Evolutionary conservation across 2,113 vertebrate species (phyloP), one percentile per base, ranked within the genome.

Genomic region (Podiceps cristatus): DNA sequence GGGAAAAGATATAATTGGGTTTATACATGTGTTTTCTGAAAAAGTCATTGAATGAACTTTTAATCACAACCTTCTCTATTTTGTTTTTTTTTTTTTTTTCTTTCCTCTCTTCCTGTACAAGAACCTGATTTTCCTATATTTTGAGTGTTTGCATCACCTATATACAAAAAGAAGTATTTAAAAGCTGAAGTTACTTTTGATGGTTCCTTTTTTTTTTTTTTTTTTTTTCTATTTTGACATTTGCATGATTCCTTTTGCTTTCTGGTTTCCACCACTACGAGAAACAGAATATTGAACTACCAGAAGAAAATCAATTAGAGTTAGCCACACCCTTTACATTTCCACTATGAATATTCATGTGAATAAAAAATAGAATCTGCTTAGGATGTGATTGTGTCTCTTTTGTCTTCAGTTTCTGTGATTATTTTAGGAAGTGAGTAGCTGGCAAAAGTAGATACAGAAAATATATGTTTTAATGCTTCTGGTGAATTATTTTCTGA

Each of bases 61-160:
- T 79, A 40, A 33, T 52, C 8, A 22, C 17, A 60, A 1, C 1
- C 23, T 82, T 62, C 71, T 82, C 4, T 84, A 1, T 37, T 66
- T 60, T 55, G 0, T 37, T 37, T 37, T 37, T 37, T 50, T 67
- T n/a, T n/a, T 7, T 75, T 2, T 50, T 67, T 7, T 71, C 22
- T 67, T 67, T 86, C 12, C 7, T 64, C 13, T 75, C 2, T 44
- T 85, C 5, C 23, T 53, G 5, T 19, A 72, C 2, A 25, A 22
- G 15, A 58, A n/a, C 4, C 50, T 0, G 0, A 4, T 76, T 72
- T 88, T 68, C 15, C 10, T 58, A 18, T 15, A 11, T 55, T 75
- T 5, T 55, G 5, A 33, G 1, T 16, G 6, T 55, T 84, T 55
- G 6, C 5, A 37, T 33, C 40, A 9, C 1, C 18, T 6, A 17